A percentile compares a stretch with the other conserved stretches of the same genome.
Conservation (phyloP, 2,113 vertebrate species). For the Epinephelus lanceolatus region DNA sequence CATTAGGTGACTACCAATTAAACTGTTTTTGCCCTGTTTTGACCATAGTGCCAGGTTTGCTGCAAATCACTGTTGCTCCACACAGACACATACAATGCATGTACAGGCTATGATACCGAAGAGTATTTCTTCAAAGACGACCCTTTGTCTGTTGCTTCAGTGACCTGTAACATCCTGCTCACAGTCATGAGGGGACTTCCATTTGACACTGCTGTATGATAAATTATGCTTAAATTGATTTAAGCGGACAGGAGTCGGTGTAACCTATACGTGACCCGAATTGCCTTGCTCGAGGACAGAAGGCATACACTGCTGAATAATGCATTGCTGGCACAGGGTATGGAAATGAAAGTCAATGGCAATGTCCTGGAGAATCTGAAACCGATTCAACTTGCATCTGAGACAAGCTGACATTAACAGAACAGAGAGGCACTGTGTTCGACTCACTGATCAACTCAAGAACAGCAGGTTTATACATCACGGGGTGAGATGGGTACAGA, state of each 20-base stretch:
- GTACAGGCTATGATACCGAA: background rate
- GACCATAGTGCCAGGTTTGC: background rate
- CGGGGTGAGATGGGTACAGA: background rate
- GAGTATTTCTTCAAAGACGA: constrained; percentile 20
- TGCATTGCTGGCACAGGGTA: constrained; percentile 43
- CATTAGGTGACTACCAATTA: background rate
- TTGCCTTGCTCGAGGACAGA: constrained; percentile 10
- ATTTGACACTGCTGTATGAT: constrained; percentile 26
- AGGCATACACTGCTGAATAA: constrained; percentile 50
- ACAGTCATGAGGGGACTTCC: background rate
- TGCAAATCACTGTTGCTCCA: background rate
- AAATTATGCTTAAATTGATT: constrained; percentile 41
- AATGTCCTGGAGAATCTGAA: constrained; percentile 28
- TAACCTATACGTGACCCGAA: constrained; percentile 36
- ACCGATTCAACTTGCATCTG: constrained; percentile 12
- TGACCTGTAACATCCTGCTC: constrained; percentile 14
- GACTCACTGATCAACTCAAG: background rate
- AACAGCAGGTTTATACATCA: background rate
- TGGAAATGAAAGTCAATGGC: constrained; percentile 46
- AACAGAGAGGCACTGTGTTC: background rate
- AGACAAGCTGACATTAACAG: constrained; percentile 15
- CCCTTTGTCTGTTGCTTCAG: background rate
- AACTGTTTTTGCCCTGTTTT: background rate
- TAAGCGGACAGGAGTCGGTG: constrained; percentile 28
- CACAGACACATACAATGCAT: background rate